Conservation (phyloP, 2,888 invertebrate genomes). For the Melolontha melolontha region DNA sequence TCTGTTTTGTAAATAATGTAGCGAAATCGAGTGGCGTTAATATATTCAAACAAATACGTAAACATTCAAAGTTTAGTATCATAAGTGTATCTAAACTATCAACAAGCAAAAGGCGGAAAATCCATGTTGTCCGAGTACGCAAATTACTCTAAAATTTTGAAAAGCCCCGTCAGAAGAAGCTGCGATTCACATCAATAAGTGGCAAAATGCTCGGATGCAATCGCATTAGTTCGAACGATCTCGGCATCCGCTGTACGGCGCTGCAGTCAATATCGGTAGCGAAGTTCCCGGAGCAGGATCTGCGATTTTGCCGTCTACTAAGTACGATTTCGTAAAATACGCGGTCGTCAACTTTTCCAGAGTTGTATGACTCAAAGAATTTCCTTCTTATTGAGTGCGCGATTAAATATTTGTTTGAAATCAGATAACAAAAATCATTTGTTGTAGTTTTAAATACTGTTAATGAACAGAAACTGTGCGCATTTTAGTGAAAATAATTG, state of each 20-base stretch:
- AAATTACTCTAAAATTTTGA: slow-evolving; percentile 35
- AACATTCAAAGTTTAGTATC: no score
- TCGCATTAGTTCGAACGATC: slow-evolving; percentile 47
- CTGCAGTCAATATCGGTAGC: slow-evolving; percentile 53
- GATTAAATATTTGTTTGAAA: no score
- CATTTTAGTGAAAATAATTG: background rate
- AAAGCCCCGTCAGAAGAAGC: slow-evolving; percentile 47
- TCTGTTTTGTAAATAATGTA: no score
- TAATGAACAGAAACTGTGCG: slow-evolving; percentile 4
- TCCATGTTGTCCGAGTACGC: slow-evolving; percentile 8
- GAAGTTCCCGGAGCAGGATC: slow-evolving; percentile 49
- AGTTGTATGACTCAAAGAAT: no score
- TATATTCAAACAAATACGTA: no score
- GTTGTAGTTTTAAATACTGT: background rate
- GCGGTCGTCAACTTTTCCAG: slow-evolving; percentile 19
- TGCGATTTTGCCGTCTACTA: slow-evolving; percentile 34
- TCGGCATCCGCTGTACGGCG: slow-evolving; percentile 51
- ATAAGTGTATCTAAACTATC: no score
- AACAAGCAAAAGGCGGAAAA: background rate
- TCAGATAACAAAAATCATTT: no score
- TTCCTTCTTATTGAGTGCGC: no score
- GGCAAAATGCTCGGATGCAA: slow-evolving; percentile 46
- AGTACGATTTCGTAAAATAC: slow-evolving; percentile 35
- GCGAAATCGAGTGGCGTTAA: no score
- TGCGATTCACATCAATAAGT: slow-evolving; percentile 53